Evolutionary conservation across 2,888 invertebrate species (phyloP), one percentile per base, ranked within the genome.

Genomic region (Dicyrtomina minuta): DNA sequence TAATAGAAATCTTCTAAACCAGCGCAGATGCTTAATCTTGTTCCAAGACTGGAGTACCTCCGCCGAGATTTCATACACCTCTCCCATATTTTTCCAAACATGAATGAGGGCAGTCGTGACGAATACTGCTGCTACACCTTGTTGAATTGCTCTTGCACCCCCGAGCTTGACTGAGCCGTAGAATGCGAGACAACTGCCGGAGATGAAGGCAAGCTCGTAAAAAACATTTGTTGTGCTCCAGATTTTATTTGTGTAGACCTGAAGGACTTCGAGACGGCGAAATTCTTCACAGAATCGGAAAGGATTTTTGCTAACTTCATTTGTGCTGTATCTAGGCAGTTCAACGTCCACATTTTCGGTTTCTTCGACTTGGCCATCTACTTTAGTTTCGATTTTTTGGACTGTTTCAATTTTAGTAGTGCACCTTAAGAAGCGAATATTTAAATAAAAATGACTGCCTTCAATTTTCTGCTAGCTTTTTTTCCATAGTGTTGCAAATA

Each of bases 121-220:
- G 12, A 44, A 20, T 2, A 60, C 2, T 17, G 60, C 60, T 2
- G 43, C 26, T 8, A 13, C 22, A 1, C 20, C 24, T n/a, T 60
- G 60, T 15, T 60, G 60, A 2, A 44, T 39, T 24, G 60, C 60
- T 13, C 60, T 6, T 44, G 43, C n/a, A 12, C 44, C 44, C 5
- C 22, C 60, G 20, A 43, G 20, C n/a, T 13, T 6, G 2, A 60
- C 44, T 2, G 60, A 6, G 13, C 60, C 60, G 17, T 33, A 44
- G 13, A 6, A 60, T 17, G 22, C 44, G 2, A 43, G 22, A 44
- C 41, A 43, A 12, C 41, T 41, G 3, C 20, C 44, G 12, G 4
- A 1, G 24, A 43, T 8, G 4, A 43, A 10, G 1, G 41, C 13
- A 3, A 39, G n/a, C 22, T 43, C 44, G 24, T 24, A 60, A 1